These are phyloP conservation scores for Anagyrus pseudococci DNA, from an alignment of 2,888 invertebrate genomes.

Conservation along the genomic window DNA sequence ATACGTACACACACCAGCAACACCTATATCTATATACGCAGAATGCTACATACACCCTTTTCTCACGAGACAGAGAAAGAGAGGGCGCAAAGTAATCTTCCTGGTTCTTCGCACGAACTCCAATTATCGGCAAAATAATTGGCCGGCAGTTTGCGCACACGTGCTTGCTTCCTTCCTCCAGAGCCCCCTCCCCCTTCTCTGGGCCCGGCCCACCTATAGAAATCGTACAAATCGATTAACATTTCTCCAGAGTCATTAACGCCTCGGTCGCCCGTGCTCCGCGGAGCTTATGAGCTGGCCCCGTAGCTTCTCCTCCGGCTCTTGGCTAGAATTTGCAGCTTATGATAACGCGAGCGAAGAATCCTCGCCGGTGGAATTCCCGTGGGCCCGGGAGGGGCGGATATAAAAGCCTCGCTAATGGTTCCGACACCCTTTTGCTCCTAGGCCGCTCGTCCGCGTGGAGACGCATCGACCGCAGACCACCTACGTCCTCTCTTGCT, in stretches of 20 bases:
- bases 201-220: too few species aligned
- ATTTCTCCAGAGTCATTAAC: conserved; percentile 35
- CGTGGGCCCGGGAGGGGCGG: conserved; percentile 44
- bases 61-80: conserved; percentile 1
- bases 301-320: not conserved
- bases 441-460: conserved; percentile 21
- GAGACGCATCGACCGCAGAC: conserved; percentile 42
- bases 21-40: too few species aligned
- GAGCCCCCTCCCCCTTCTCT: too few species aligned
- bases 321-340: conserved; percentile 49
- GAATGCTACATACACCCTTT: not conserved
- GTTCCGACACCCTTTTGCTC: conserved; percentile 54
- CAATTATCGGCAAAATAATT: conserved; percentile 21
- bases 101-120: conserved; percentile 1
- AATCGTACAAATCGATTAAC: conserved; percentile 38
- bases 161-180: not conserved
- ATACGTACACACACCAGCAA: too few species aligned
- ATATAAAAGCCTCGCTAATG: conserved; percentile 54
- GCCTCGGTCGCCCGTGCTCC: conserved; percentile 20
- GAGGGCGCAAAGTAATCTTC: not conserved
- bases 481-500: too few species aligned
- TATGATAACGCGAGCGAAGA: conserved; percentile 53
- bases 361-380: conserved; percentile 51
- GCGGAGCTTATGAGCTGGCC: conserved; percentile 26
- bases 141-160: not conserved